Evolutionary conservation across 2,888 invertebrate species (phyloP).

Genomic region (Drosophila pseudotakahashii): DNA sequence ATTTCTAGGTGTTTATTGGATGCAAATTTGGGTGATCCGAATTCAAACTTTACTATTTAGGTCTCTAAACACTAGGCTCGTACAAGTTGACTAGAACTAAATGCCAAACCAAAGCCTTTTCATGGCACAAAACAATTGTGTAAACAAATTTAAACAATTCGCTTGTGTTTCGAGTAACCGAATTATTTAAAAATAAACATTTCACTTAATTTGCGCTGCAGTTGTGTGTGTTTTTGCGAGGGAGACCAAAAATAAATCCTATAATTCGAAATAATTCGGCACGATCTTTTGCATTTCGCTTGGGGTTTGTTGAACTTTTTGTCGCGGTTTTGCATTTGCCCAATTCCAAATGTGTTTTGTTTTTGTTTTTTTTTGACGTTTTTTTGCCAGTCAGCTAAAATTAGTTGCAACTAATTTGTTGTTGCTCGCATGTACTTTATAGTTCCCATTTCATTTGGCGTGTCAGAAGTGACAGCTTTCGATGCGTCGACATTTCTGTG

Average conservation of each 20-base stretch:
- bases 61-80: slow-evolving; percentile 7
- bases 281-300: slow-evolving; percentile 44
- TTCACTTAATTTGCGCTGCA: slow-evolving; percentile 67
- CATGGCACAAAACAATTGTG: slow-evolving; percentile 29
- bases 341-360: slow-evolving; percentile 41
- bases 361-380: slow-evolving; percentile 42
- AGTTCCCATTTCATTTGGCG: slow-evolving; percentile 45
- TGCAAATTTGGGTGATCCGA: neutral
- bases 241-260: slow-evolving; percentile 64
- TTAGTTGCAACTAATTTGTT: slow-evolving; percentile 65
- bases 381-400: slow-evolving; percentile 57
- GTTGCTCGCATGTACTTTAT: slow-evolving; percentile 34
- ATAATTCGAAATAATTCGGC: slow-evolving; percentile 64
- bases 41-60: neutral
- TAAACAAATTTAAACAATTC: slow-evolving; percentile 53
- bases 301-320: slow-evolving; percentile 73
- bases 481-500: slow-evolving; percentile 58
- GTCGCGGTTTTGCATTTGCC: slow-evolving; percentile 28
- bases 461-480: slow-evolving; percentile 73
- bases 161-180: slow-evolving; percentile 15
- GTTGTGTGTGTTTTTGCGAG: slow-evolving; percentile 31
- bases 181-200: slow-evolving; percentile 56
- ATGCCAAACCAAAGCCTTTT: slow-evolving; percentile 6
- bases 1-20: neutral
- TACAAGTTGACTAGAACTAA: slow-evolving; percentile 5